These are phyloP conservation scores for Aleiodes sp. DNA, from an alignment of 1,140 invertebrate genomes.

Conservation along the genomic window DNA sequence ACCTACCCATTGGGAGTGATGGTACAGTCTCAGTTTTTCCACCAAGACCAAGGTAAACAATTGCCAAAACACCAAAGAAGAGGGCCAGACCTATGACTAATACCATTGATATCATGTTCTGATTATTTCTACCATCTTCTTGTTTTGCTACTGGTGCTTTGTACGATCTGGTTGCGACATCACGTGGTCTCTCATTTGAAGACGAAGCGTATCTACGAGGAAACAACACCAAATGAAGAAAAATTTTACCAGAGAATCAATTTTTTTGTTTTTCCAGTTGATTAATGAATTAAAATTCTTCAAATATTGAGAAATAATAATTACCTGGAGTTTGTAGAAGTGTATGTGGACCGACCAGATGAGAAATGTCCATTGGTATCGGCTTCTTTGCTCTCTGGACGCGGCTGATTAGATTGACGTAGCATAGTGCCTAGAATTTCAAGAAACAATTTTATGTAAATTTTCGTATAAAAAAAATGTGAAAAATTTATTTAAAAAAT, in stretches of 20 bases:
- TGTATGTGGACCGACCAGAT: slow-evolving; percentile 51
- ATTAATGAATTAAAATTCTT: slow-evolving; percentile 20
- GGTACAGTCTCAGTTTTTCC: slow-evolving; percentile 58
- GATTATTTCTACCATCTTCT: slow-evolving; percentile 58
- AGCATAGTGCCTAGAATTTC: slow-evolving; percentile 48
- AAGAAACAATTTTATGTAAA: slow-evolving; percentile 20
- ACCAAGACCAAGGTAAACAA: slow-evolving; percentile 72
- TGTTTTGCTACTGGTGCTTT: slow-evolving; percentile 47
- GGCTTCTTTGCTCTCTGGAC: slow-evolving; percentile 56
- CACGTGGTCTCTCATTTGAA: slow-evolving; percentile 52
- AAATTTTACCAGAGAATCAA: too few relatives aligned
- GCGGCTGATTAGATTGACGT: slow-evolving; percentile 42
- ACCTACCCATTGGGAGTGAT: slow-evolving; percentile 61
- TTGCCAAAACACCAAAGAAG: slow-evolving; percentile 73
- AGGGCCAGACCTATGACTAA: slow-evolving; percentile 70
- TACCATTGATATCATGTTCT: slow-evolving; percentile 73
- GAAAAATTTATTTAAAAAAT: neutral
- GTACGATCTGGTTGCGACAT: slow-evolving; percentile 53
- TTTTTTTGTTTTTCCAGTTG: too few relatives aligned
- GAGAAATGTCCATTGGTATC: slow-evolving; percentile 62
- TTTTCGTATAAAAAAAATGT: neutral
- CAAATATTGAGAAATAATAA: slow-evolving; percentile 22
- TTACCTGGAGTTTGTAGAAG: slow-evolving; percentile 51
- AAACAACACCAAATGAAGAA: too few relatives aligned
- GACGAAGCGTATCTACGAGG: slow-evolving; percentile 48